These are phyloP conservation scores for Embidobia sp. DNA, from an alignment of 2,888 invertebrate genomes.

Conservation along the genomic window DNA sequence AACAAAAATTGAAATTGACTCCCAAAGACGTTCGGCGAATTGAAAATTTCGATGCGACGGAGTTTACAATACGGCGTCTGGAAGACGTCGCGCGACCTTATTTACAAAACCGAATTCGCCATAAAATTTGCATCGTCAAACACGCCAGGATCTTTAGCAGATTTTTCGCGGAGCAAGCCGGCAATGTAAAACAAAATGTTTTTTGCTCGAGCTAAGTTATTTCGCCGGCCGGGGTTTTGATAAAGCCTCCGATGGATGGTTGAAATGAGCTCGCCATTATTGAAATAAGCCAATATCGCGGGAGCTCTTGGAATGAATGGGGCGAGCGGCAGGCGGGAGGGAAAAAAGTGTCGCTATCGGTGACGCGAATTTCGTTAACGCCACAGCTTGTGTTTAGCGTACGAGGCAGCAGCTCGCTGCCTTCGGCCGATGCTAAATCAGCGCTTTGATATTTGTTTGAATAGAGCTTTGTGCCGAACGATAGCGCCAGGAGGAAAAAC, in stretches of 20 bases:
- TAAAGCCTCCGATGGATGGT: slow-evolving; percentile 35
- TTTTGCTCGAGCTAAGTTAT: slow-evolving; percentile 16
- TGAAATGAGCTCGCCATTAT: slow-evolving; percentile 48
- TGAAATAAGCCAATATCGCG: slow-evolving; percentile 50
- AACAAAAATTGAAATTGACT: too few relatives aligned
- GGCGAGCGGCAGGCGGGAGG: background rate
- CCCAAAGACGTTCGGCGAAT: too few relatives aligned
- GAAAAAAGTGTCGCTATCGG: slow-evolving; percentile 52
- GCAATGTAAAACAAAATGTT: slow-evolving; percentile 24
- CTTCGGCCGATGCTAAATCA: slow-evolving; percentile 63
- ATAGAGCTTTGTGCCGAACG: slow-evolving; percentile 78
- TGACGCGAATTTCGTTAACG: slow-evolving; percentile 62
- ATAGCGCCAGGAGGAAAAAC: slow-evolving; percentile 71
- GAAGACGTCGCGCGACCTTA: slow-evolving; percentile 8
- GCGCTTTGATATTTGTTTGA: slow-evolving; percentile 75
- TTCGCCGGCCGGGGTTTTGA: slow-evolving; percentile 28
- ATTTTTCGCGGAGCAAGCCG: background rate
- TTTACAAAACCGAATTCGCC: slow-evolving; percentile 21
- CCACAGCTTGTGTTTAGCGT: slow-evolving; percentile 52
- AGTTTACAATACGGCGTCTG: too few relatives aligned
- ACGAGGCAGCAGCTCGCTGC: slow-evolving; percentile 26
- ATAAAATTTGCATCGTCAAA: slow-evolving; percentile 40
- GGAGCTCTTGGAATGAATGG: slow-evolving; percentile 34
- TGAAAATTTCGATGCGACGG: too few relatives aligned
- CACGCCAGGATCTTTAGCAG: slow-evolving; percentile 5